Evolutionary conservation across 2,888 invertebrate genomes (phyloP).

Genomic region (Tetragonula carbonaria): DNA sequence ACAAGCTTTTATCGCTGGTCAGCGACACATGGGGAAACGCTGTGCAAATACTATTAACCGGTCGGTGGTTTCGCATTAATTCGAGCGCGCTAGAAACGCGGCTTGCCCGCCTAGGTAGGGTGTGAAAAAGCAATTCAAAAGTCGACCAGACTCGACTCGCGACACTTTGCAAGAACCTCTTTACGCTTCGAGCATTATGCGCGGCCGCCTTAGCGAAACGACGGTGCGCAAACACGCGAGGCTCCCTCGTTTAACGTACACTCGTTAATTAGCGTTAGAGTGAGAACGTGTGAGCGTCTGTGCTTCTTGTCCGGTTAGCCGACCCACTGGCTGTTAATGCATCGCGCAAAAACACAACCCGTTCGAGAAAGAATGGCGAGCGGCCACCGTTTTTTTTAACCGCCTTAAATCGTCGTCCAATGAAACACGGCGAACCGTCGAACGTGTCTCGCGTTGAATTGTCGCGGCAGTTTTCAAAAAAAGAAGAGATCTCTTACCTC

Average conservation of each 20-base stretch:
- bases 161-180: constrained; percentile 67
- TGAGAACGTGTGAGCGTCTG: constrained; percentile 41
- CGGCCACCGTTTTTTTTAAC: background rate
- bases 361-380: background rate
- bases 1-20: background rate
- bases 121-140: constrained; percentile 66
- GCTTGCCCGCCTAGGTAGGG: constrained; percentile 29
- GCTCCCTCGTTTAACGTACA: constrained; percentile 62
- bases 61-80: constrained; percentile 44
- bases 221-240: constrained; percentile 53
- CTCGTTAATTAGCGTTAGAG: constrained; percentile 66
- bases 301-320: constrained; percentile 46
- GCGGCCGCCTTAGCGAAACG: constrained; percentile 49
- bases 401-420: background rate
- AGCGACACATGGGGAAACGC: background rate
- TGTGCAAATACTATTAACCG: constrained; percentile 33
- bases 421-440: background rate
- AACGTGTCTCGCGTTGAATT: no score
- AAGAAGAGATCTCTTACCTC: no score
- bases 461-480: no score
- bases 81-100: constrained; percentile 30
- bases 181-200: constrained; percentile 63
- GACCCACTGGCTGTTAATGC: constrained; percentile 19
- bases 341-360: constrained; percentile 6
- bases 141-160: constrained; percentile 53